These are phyloP conservation scores for Argyresthia goedartella DNA, from an alignment of 2,888 invertebrate genomes.

Conservation along the genomic window DNA sequence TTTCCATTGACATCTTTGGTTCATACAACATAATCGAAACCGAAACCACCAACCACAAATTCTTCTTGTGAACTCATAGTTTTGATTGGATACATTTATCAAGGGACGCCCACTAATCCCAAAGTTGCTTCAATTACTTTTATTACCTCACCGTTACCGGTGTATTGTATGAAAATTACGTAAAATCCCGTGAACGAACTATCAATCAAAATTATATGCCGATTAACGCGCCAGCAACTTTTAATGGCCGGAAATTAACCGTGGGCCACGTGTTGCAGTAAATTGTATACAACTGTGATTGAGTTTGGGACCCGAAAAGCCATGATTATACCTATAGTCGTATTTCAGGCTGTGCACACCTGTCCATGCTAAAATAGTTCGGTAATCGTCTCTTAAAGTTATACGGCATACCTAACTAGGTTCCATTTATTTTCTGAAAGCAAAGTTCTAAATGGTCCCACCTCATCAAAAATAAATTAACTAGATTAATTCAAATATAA, in stretches of 20 bases:
- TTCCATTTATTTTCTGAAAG: too few species aligned
- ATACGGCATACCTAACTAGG: too few species aligned
- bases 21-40: background rate
- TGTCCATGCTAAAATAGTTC: too few species aligned
- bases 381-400: too few species aligned
- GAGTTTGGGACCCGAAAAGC: constrained; percentile 14
- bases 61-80: background rate
- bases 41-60: background rate
- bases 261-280: constrained; percentile 27
- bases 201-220: constrained; percentile 55
- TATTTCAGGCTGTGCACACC: too few species aligned
- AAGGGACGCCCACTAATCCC: too few species aligned
- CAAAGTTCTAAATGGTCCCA: too few species aligned
- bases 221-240: constrained; percentile 32
- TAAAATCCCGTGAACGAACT: constrained; percentile 36
- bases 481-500: too few species aligned
- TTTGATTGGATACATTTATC: background rate
- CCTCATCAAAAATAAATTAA: too few species aligned
- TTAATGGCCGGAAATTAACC: constrained; percentile 47
- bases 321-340: too few species aligned
- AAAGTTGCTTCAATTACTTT: constrained; percentile 4
- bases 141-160: constrained; percentile 5
- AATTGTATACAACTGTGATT: constrained; percentile 33
- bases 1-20: too few species aligned
- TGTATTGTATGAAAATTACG: constrained; percentile 29